These are phyloP conservation scores for Xerus rutilus DNA, from an alignment of 2,797 vertebrate genomes.

Conservation along the genomic window DNA sequence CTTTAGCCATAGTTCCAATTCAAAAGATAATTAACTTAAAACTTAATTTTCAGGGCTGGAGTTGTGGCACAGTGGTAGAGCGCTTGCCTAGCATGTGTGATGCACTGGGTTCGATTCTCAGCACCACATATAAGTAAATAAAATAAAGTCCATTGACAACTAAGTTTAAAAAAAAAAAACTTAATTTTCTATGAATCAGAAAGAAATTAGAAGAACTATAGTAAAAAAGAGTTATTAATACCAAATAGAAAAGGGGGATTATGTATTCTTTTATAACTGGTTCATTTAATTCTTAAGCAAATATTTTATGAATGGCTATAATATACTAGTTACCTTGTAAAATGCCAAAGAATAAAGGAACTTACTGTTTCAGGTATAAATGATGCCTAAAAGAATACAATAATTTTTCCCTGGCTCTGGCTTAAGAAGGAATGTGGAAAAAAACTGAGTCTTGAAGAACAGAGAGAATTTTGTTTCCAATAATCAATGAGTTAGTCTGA, in stretches of 20 bases:
- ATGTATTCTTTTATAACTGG: background rate
- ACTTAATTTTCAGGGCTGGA: conserved; percentile 26
- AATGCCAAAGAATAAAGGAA: background rate
- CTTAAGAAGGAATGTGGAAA: background rate
- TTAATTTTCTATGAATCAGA: background rate
- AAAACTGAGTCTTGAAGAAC: background rate
- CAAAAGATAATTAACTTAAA: conserved; percentile 23
- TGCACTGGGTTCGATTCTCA: no score
- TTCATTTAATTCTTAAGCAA: background rate
- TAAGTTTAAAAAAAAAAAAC: no score
- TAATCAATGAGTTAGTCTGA: background rate
- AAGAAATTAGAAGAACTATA: conserved; percentile 8
- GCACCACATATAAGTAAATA: no score
- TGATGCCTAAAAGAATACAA: background rate
- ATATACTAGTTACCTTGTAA: background rate
- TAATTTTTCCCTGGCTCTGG: background rate
- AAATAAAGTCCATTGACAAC: no score
- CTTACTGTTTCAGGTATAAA: background rate
- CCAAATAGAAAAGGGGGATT: background rate
- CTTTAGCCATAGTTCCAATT: background rate
- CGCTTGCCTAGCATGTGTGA: no score
- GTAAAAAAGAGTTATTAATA: background rate
- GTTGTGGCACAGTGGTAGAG: no score
- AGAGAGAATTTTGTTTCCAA: background rate
- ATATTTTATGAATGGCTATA: background rate